These are phyloP conservation scores for Galerucella pusilla DNA, from an alignment of 2,888 invertebrate species.

Conservation along the genomic window DNA sequence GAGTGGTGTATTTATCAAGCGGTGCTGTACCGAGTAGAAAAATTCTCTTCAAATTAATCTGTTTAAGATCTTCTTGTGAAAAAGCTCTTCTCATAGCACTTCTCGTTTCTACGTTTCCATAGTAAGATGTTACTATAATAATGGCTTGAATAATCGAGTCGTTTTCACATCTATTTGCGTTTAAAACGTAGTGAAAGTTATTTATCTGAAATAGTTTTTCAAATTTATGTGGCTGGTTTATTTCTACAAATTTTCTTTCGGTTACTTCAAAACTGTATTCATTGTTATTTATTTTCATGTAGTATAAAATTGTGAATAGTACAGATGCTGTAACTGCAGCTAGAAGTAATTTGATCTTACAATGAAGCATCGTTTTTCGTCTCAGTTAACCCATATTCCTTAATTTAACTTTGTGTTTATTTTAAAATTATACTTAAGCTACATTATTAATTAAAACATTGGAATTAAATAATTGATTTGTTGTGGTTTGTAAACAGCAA, in stretches of 20 bases:
- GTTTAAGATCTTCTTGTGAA: slow-evolving; percentile 68
- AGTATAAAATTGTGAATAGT: slow-evolving; percentile 7
- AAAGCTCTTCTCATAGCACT: slow-evolving; percentile 78
- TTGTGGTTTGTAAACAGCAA: not conserved
- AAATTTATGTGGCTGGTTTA: not conserved
- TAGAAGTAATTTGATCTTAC: slow-evolving; percentile 2
- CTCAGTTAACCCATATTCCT: slow-evolving; percentile 16
- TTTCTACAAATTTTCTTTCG: slow-evolving; percentile 6
- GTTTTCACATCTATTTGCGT: slow-evolving; percentile 51
- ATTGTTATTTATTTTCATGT: slow-evolving; percentile 16
- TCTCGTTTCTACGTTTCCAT: slow-evolving; percentile 76
- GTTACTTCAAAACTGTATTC: slow-evolving; percentile 18
- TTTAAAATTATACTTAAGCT: not conserved
- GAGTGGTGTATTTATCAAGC: slow-evolving; percentile 68
- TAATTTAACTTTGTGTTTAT: not conserved
- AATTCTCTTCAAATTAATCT: slow-evolving; percentile 72
- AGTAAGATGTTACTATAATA: slow-evolving; percentile 81
- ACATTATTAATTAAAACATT: not conserved
- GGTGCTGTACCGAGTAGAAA: slow-evolving; percentile 76
- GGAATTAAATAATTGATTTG: not conserved
- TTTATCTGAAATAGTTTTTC: slow-evolving; percentile 53
- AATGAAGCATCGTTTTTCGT: not conserved
- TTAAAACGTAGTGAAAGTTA: slow-evolving; percentile 54
- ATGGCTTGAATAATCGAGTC: slow-evolving; percentile 56
- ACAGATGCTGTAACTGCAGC: slow-evolving; percentile 2